Base-by-base conservation (phyloP, 2,113 vertebrate genomes). In the Limanda limanda region DNA sequence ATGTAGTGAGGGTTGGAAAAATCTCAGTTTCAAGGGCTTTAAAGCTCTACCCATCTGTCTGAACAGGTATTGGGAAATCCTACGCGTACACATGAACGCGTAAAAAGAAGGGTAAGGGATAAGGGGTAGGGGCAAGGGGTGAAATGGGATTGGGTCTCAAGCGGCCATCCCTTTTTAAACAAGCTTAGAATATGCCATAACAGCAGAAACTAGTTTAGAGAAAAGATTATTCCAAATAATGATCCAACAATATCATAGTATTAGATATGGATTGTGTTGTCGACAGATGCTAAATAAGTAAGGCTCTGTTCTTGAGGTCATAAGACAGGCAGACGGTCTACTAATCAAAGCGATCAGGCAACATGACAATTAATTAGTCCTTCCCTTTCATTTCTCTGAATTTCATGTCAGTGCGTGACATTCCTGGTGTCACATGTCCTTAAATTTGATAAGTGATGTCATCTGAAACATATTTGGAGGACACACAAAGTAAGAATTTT, bases 301-400 rank as follows among this genome's bases (percentile, higher is more conserved):
- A 57, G 61, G 52, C 20, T 78, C 70, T 91, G 84, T 84, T 91
- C 82, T 75, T 67, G 24, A 35, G 58, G 87, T 90, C 90, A 92
- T 75, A 81, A 87, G 88, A 31, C 31, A 83, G 18, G 35, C 68
- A 71, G 58, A 21, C 82, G 69, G 72, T 62, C 52, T 81, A n/a
- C 77, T 73, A 70, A 68, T 81, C 63, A 68, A 48, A 72, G 15
- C 24, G 4, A 58, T 69, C 54, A 56, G 45, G 60, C 31, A 80
- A 74, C 35, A 76, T 78, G 45, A 79, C 68, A 81, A 51, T 85
- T 74, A 83, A 62, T 23, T 48, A 56, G 12, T 71, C 24, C n/a
- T 79, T 76, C 21, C 47, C n/a, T 61, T 83, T 75, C 25, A 64
- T 76, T 74, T 84, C 24, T 63, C 40, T 56, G 40, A 62, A 1